A percentile compares a stretch with the other conserved stretches of the same genome.
Conservation (phyloP, 2,888 invertebrate species). For the Melinaea menophilus region DNA sequence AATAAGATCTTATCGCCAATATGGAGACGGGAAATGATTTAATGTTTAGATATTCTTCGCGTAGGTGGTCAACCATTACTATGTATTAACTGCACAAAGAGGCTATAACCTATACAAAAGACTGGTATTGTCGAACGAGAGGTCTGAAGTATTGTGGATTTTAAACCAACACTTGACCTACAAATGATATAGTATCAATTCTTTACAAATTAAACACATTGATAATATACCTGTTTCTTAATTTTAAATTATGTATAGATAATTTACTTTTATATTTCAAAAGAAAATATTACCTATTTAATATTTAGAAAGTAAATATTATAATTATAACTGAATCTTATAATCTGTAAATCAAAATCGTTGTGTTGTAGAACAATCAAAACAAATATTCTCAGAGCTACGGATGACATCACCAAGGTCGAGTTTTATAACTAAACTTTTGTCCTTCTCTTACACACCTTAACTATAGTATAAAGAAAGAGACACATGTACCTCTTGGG, state of each 20-base stretch:
- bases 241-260: too few species aligned
- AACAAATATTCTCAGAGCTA: conserved; percentile 48
- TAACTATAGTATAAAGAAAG: conserved; percentile 12
- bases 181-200: too few species aligned
- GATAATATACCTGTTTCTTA: too few species aligned
- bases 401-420: conserved; percentile 71
- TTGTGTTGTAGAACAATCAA: conserved; percentile 36
- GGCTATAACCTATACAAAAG: not conserved
- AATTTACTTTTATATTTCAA: too few species aligned
- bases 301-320: too few species aligned
- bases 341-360: conserved; percentile 16
- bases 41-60: not conserved
- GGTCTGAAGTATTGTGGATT: too few species aligned
- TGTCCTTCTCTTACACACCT: conserved; percentile 18
- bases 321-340: too few species aligned
- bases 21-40: not conserved
- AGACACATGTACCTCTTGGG: conserved; percentile 9
- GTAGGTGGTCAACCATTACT: not conserved
- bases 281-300: too few species aligned
- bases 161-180: too few species aligned
- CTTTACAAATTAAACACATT: too few species aligned
- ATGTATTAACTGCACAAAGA: not conserved
- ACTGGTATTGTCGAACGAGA: too few species aligned
- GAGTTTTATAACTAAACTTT: conserved; percentile 35
- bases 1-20: not conserved